phyloP scores from a whole-genome alignment of 2,797 vertebrate genomes.

The Rhabdomys pumilio region DNA sequence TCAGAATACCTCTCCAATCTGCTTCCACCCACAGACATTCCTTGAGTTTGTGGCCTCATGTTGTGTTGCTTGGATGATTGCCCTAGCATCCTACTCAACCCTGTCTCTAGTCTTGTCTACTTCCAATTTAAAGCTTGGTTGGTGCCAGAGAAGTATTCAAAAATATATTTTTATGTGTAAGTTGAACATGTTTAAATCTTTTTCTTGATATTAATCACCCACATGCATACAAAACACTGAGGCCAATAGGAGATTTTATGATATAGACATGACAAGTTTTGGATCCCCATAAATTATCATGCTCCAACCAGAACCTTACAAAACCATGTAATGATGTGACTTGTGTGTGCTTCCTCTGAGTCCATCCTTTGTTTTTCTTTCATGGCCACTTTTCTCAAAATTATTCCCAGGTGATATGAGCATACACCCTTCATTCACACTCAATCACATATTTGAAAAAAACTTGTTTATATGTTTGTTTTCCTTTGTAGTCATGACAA shows the following conservation, averaged over 20 bases:
- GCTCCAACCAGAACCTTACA: not conserved
- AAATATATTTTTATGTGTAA: constrained; percentile 62
- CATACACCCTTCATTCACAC: not conserved
- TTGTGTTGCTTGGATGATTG: constrained; percentile 55
- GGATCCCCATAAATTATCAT: not conserved
- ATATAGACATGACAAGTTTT: not conserved
- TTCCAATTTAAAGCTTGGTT: constrained; percentile 42
- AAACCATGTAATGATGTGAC: not conserved
- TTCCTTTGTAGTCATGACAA: constrained; percentile 1
- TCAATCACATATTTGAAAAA: not conserved
- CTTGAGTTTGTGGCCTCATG: constrained; percentile 52
- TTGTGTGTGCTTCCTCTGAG: not conserved
- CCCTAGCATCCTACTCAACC: not conserved
- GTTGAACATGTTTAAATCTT: constrained; percentile 36
- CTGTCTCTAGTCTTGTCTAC: constrained; percentile 24
- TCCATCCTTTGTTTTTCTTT: not conserved
- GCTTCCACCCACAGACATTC: constrained; percentile 16
- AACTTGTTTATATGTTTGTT: not conserved
- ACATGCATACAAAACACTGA: not conserved
- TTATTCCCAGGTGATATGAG: not conserved
- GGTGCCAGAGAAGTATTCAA: constrained; percentile 43
- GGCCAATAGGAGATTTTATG: not conserved
- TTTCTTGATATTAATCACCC: constrained; percentile 29
- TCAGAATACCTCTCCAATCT: constrained; percentile 16
- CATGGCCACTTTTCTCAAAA: not conserved